phyloP scores from a whole-genome alignment of 1,140 invertebrate genomes.

The Drosophila bipectinata region DNA sequence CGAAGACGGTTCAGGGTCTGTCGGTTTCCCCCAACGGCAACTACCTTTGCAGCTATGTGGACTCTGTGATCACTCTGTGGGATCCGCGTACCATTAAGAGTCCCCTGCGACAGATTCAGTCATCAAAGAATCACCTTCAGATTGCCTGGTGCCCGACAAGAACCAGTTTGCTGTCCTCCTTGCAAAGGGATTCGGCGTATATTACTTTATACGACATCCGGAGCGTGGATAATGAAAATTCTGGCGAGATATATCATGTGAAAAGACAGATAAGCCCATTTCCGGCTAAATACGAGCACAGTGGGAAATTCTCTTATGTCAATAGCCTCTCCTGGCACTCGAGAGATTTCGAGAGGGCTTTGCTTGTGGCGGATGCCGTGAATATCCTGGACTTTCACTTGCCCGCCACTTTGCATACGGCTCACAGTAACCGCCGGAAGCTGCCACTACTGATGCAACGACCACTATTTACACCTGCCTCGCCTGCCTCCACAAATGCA shows the following conservation, averaged over 20 bases:
- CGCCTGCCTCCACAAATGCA: slow-evolving; percentile 30
- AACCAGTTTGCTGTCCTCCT: slow-evolving; percentile 68
- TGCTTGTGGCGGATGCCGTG: slow-evolving; percentile 69
- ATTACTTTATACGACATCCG: slow-evolving; percentile 80
- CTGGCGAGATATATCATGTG: slow-evolving; percentile 72
- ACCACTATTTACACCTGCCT: slow-evolving; percentile 38
- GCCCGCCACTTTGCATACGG: slow-evolving; percentile 68
- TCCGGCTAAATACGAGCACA: slow-evolving; percentile 66
- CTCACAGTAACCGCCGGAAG: slow-evolving; percentile 75
- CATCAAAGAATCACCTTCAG: slow-evolving; percentile 89
- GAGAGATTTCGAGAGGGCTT: slow-evolving; percentile 69
- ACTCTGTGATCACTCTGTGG: slow-evolving; percentile 93
- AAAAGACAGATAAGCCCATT: slow-evolving; percentile 81
- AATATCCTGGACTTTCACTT: slow-evolving; percentile 75
- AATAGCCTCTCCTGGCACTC: slow-evolving; percentile 76
- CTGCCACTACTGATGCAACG: slow-evolving; percentile 72
- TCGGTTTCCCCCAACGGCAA: slow-evolving; percentile 91
- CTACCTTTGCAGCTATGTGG: slow-evolving; percentile 92
- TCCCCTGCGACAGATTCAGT: slow-evolving; percentile 90
- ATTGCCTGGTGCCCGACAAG: slow-evolving; percentile 95
- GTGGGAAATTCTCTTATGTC: slow-evolving; percentile 49
- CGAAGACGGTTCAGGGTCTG: slow-evolving; percentile 93
- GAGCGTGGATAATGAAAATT: slow-evolving; percentile 67
- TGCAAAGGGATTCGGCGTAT: slow-evolving; percentile 76
- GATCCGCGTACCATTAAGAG: slow-evolving; percentile 94